These are phyloP conservation scores for Aquatica leii DNA, from an alignment of 2,888 invertebrate genomes.

Conservation along the genomic window DNA sequence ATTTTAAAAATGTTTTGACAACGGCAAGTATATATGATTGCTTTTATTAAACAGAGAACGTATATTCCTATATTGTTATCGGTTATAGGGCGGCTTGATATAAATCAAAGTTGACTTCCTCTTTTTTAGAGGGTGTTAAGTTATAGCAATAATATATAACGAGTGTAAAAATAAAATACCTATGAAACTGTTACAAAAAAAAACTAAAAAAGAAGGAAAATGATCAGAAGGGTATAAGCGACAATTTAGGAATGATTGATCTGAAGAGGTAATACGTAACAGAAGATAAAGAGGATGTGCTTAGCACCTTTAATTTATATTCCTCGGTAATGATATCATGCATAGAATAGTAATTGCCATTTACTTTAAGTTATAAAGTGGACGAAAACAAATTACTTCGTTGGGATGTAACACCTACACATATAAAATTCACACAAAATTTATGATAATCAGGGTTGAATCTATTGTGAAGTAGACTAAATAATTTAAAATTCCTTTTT, in stretches of 20 bases:
- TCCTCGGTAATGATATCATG: neutral
- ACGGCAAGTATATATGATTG: too few relatives aligned
- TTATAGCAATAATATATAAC: constrained; percentile 29
- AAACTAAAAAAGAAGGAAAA: constrained; percentile 25
- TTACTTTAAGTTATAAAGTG: too few relatives aligned
- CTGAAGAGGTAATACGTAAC: constrained; percentile 11
- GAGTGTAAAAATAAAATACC: constrained; percentile 24
- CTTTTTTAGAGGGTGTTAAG: constrained; percentile 27
- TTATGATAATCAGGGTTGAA: too few relatives aligned
- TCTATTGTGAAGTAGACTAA: too few relatives aligned
- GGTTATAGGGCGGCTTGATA: constrained; percentile 30
- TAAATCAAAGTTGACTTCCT: constrained; percentile 33
- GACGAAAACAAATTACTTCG: too few relatives aligned
- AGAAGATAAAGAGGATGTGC: constrained; percentile 12
- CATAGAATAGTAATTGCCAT: too few relatives aligned
- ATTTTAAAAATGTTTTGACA: too few relatives aligned
- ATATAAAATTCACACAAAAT: too few relatives aligned
- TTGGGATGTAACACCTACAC: too few relatives aligned
- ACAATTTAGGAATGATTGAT: constrained; percentile 23
- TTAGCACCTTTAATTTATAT: constrained; percentile 17
- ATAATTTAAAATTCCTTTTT: too few relatives aligned
- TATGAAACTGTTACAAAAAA: constrained; percentile 23
- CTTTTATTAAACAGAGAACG: constrained; percentile 30
- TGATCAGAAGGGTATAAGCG: constrained; percentile 17
- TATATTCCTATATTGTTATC: constrained; percentile 34